Evolutionary conservation across 1,140 invertebrate genomes (phyloP), one percentile per base, ranked within the genome.

Genomic region (Polyergus mexicanus): DNA sequence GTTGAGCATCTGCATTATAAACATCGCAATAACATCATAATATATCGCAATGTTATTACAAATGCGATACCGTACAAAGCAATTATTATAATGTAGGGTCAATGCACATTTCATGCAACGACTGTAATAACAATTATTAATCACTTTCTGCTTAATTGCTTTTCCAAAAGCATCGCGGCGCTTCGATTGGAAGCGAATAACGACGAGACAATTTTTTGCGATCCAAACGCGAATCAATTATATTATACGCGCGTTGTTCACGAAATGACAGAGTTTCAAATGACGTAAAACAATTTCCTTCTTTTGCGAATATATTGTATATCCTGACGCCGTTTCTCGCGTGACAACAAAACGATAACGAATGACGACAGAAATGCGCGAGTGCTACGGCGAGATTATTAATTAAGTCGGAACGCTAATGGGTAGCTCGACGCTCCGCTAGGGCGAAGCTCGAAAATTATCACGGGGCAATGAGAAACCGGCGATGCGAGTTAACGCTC

Each of bases 341-440:
- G 28, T 13, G 32, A 54, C 13, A 22, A 56, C 28, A 60, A 60
- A 83, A 74, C 28, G 38, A 60, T 72, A 72, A 81, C 25, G 22
- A 72, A 35, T 69, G 68, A 47, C 35, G 25, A 19, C 13, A 32
- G 68, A 72, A 74, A 60, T 60, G 51, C 66, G 51, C 63, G 7
- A 71, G 32, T 16, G 68, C 68, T n/a, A 74, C 2, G 5, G 25
- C 68, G 19, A 83, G 83, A 84, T 84, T 87, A 88, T 88, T 84
- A 87, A 88, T 88, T 88, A 87, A 88, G 81, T 84, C 80, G 41
- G 11, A 47, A 62, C 38, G 58, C 51, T 69, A 72, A 87, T 58
- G 41, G 44, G 13, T 22, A 35, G 47, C 58, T 25, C 47, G 38
- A 38, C 63, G 74, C 56, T 66, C 35, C 72, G 32, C 56, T 60